phyloP scores from a whole-genome alignment of 1,140 invertebrate species.

The Coptotermes formosanus region DNA sequence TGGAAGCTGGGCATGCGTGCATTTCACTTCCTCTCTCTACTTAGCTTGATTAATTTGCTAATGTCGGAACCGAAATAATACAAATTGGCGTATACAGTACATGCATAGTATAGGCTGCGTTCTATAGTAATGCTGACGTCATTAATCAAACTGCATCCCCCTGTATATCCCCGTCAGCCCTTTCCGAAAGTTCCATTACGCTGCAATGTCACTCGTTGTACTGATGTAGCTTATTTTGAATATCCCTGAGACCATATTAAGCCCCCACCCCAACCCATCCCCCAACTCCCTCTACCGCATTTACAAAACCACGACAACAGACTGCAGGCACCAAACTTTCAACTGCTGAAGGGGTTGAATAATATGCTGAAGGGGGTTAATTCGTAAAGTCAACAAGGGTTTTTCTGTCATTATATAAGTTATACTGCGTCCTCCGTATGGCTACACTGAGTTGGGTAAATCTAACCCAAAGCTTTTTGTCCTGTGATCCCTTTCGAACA shows the following conservation, averaged over 20 bases:
- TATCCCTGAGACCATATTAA: not conserved
- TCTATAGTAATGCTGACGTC: conserved; percentile 7
- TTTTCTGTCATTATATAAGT: not conserved
- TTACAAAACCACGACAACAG: conserved; percentile 18
- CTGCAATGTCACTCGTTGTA: not conserved
- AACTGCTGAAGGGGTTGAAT: not conserved
- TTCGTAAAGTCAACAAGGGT: conserved; percentile 7
- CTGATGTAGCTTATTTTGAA: conserved; percentile 11
- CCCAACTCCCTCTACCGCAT: not conserved
- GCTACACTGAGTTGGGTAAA: not conserved
- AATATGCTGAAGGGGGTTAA: not conserved
- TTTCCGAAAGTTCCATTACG: not conserved
- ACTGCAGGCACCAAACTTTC: not conserved
- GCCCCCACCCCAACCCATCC: not conserved
- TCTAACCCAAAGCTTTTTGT: no score
- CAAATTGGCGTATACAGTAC: conserved; percentile 3
- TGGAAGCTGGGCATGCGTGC: not conserved
- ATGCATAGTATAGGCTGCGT: not conserved
- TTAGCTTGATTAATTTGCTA: conserved; percentile 11
- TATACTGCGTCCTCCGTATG: not conserved
- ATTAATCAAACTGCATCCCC: not conserved
- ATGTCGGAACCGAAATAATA: conserved; percentile 3
- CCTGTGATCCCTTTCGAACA: no score
- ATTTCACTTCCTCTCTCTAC: not conserved
- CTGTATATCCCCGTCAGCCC: not conserved